Evolutionary conservation across 2,113 vertebrate genomes (phyloP).

Genomic region (Oreotragus oreotragus): DNA sequence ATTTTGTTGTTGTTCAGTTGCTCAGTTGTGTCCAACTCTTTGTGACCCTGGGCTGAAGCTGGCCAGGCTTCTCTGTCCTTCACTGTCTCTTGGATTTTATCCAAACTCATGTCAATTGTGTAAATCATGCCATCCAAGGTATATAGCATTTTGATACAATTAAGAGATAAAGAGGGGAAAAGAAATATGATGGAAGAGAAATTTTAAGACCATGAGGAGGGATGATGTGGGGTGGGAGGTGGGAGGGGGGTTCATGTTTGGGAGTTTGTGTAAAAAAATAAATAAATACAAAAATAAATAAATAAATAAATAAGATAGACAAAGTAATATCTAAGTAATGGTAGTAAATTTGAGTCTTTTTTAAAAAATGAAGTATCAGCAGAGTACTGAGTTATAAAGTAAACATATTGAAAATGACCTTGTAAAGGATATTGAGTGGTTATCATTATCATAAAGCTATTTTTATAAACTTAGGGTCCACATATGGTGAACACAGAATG

Average conservation of each 20-base stretch:
- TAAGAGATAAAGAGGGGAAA: background rate
- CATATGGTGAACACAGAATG: background rate
- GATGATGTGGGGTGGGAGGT: too few species aligned
- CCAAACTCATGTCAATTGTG: background rate
- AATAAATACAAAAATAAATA: too few species aligned
- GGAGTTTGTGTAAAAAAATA: too few species aligned
- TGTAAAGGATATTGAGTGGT: background rate
- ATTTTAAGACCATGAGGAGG: background rate
- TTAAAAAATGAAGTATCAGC: background rate
- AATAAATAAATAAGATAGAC: too few species aligned
- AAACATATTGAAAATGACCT: background rate
- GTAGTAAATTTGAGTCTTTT: background rate
- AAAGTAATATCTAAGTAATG: background rate
- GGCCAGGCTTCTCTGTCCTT: background rate
- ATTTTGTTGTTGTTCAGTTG: background rate
- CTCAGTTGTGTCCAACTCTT: background rate
- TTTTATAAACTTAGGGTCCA: background rate
- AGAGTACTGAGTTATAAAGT: background rate
- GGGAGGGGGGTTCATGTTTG: too few species aligned
- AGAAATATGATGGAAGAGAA: background rate
- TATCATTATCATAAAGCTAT: background rate
- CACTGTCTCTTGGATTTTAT: background rate
- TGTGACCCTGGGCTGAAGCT: background rate
- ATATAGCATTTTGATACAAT: background rate
- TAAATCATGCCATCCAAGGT: background rate